Base-by-base conservation (phyloP, 1,140 invertebrate genomes). In the Octopus bimaculoides region DNA sequence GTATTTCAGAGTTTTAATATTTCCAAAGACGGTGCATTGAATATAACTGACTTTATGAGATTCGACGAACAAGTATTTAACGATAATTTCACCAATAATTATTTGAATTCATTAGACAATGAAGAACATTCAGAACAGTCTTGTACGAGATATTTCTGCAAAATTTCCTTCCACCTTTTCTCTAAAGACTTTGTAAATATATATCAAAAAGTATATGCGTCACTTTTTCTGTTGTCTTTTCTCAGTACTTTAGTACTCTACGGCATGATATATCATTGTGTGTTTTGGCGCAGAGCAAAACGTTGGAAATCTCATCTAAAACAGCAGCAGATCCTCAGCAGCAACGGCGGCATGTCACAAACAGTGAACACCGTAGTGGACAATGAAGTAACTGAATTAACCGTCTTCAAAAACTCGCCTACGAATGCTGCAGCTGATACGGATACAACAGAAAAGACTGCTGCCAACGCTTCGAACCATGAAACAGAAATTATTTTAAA, bases 191-290 rank as follows among this genome's bases (percentile, higher is more conserved):
- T 41, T 41, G 26, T 41, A 41, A 41, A 41, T 41, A 41, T 41
- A 17, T 84, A 83, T 77, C 78, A 78, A n/a, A 77, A 73, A 8
- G 73, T 85, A 10, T 78, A 82, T 78, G 80, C 81, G 4, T 76
- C 79, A 5, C 61, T 80, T 12, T 84, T 79, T 56, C 17, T 83
- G 0, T 1, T 83, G 0, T 80, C 82, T 8, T 83, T 83, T 41
- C 20, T 85, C 41, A 71, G 71, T 17, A 82, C 84, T 10, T 74
- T 77, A 10, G 69, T 84, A 14, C 77, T 85, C 14, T 84, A 84
- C 80, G 75, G 79, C 12, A 77, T 85, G 0, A 84, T 85, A 55
- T 85, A 85, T 76, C 74, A 10, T 9, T 75, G 52, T 41, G 74
- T 75, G 6, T 75, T 75, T 17, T 75, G 74, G 74, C 74, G 74